Percentiles rank a stretch among this genome's conserved stretches.
Conservation (phyloP, 2,113 vertebrate genomes). For the Podocnemis expansa region DNA sequence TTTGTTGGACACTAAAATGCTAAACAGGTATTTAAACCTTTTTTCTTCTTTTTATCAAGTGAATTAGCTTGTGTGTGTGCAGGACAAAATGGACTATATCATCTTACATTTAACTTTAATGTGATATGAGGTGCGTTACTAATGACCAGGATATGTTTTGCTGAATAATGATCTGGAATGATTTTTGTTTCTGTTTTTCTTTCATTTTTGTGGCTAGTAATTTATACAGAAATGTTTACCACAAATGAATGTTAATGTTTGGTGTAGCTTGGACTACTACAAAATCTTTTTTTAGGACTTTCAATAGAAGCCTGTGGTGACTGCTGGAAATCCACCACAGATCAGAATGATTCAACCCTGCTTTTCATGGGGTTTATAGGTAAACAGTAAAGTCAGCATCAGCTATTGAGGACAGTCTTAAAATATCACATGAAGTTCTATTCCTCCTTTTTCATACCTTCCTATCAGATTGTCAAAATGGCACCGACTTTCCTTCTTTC, state of each 20-base stretch:
- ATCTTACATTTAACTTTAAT: slow-evolving; percentile 84
- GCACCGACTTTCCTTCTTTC: slow-evolving; percentile 67
- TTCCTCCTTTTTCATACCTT: slow-evolving; percentile 71
- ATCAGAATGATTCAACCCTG: slow-evolving; percentile 79
- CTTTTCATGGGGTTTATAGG: slow-evolving; percentile 79
- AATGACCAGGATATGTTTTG: slow-evolving; percentile 82
- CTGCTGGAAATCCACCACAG: slow-evolving; percentile 79
- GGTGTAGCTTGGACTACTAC: slow-evolving; percentile 86
- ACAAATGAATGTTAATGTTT: slow-evolving; percentile 92
- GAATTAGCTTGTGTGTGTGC: slow-evolving; percentile 78
- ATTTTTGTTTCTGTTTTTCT: not conserved
- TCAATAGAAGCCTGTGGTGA: slow-evolving; percentile 80
- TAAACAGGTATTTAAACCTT: slow-evolving; percentile 73
- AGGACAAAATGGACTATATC: slow-evolving; percentile 81
- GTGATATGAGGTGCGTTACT: slow-evolving; percentile 87
- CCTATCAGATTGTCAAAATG: slow-evolving; percentile 92
- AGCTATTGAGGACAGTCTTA: slow-evolving; percentile 81
- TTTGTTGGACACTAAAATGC: slow-evolving; percentile 87
- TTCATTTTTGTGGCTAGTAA: slow-evolving; percentile 83
- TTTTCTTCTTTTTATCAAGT: slow-evolving; percentile 72
- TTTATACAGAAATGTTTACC: slow-evolving; percentile 93
- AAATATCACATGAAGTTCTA: slow-evolving; percentile 71
- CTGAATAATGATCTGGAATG: slow-evolving; percentile 88
- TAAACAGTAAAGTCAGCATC: slow-evolving; percentile 84
- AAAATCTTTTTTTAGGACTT: slow-evolving; percentile 79